A percentile compares a stretch with the other conserved stretches of the same genome.
Conservation (phyloP, 2,113 vertebrate genomes). For the Murina feae region DNA sequence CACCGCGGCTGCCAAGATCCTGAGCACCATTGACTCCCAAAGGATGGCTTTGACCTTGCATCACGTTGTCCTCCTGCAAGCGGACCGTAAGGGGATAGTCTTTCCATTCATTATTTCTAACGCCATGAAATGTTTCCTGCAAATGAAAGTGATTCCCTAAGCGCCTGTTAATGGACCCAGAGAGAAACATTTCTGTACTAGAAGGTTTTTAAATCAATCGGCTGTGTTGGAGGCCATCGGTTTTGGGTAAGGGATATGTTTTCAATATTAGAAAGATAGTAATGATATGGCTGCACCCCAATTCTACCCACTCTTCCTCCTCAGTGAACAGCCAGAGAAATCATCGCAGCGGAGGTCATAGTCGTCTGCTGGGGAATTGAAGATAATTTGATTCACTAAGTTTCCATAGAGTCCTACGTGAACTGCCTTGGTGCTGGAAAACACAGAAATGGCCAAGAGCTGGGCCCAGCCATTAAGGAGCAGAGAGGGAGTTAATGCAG, state of each 20-base stretch:
- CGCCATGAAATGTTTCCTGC: background rate
- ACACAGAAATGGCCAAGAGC: background rate
- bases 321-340: background rate
- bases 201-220: background rate
- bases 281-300: background rate
- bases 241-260: background rate
- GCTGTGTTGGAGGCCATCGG: background rate
- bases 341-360: background rate
- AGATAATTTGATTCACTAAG: background rate
- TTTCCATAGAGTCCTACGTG: background rate
- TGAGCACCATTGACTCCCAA: slow-evolving; percentile 97
- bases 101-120: background rate
- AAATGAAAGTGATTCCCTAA: background rate
- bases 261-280: background rate
- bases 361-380: background rate
- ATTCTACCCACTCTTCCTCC: background rate
- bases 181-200: background rate
- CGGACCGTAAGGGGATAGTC: slow-evolving; percentile 89
- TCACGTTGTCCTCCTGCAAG: slow-evolving; percentile 96
- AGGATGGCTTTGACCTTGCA: slow-evolving; percentile 96
- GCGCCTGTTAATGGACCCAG: background rate
- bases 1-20: slow-evolving; percentile 92
- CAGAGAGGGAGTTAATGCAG: background rate
- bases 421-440: background rate
- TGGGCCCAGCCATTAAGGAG: background rate